These are phyloP conservation scores for Rhopilema esculentum DNA, from an alignment of 30 jellyfish, hydroid and myxozoan genomes.

Conservation along the genomic window DNA sequence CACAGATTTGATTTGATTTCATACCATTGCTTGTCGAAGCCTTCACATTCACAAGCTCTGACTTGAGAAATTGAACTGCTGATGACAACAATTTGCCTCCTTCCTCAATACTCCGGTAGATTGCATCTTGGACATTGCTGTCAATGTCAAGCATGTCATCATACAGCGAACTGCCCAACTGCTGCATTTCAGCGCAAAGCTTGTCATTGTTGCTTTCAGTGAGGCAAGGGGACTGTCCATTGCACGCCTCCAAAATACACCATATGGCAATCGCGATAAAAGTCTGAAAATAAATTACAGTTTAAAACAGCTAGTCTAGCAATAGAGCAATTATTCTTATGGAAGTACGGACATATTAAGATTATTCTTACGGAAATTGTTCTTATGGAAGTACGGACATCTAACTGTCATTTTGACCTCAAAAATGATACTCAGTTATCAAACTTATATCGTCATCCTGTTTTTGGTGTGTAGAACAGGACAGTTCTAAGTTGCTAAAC, in stretches of 20 bases:
- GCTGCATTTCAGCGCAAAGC: slow-evolving; percentile 17
- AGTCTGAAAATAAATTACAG: not conserved
- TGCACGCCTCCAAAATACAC: not conserved
- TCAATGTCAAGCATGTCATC: slow-evolving; percentile 18
- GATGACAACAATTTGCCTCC: slow-evolving; percentile 57
- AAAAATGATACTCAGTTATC: too few species aligned
- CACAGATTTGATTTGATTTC: too few species aligned
- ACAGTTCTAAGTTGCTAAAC: too few species aligned
- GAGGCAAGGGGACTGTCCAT: not conserved
- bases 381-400: too few species aligned
- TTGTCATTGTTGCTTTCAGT: not conserved
- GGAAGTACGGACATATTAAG: not conserved
- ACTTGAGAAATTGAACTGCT: slow-evolving; percentile 32
- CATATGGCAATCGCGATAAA: not conserved
- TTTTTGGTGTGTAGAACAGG: too few species aligned
- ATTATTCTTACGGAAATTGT: too few species aligned
- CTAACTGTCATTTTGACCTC: too few species aligned
- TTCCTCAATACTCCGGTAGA: slow-evolving; percentile 52
- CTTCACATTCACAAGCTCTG: slow-evolving; percentile 23
- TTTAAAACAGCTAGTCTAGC: not conserved
- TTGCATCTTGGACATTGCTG: slow-evolving; percentile 26
- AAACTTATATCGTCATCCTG: too few species aligned
- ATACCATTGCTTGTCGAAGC: not conserved
- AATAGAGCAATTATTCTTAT: not conserved
- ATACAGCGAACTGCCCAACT: slow-evolving; percentile 14